Percentiles rank a stretch among this genome's conserved stretches.
phyloP scores from a whole-genome alignment of 2,113 vertebrate genomes.

The Tiliqua scincoides region DNA sequence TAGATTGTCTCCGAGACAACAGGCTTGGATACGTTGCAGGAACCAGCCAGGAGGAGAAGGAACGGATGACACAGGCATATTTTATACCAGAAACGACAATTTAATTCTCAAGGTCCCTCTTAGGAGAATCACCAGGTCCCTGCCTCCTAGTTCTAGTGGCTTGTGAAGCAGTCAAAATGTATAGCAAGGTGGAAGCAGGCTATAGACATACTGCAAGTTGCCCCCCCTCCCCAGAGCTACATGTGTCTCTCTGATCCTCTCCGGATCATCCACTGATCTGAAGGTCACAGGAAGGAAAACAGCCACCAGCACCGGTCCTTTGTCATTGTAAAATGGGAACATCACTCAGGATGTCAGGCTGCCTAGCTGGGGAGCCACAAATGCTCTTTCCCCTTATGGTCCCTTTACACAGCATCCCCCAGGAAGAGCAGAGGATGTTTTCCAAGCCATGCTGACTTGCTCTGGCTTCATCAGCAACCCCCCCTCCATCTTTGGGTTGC shows the following conservation, averaged over 20 bases:
- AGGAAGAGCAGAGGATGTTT: slow-evolving; percentile 33
- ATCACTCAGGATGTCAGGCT: slow-evolving; percentile 10
- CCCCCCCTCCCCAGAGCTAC: slow-evolving; percentile 53
- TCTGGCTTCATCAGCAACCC: background rate
- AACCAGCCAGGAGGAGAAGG: background rate
- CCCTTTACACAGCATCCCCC: slow-evolving; percentile 54
- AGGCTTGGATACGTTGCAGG: background rate
- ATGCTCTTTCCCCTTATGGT: slow-evolving; percentile 35
- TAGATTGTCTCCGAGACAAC: background rate
- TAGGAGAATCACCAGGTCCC: background rate
- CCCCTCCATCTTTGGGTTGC: background rate
- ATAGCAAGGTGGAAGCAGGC: background rate
- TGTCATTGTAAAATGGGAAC: slow-evolving; percentile 60
- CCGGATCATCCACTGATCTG: slow-evolving; percentile 14
- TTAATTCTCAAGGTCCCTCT: background rate
- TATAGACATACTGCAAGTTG: background rate
- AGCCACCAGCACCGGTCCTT: slow-evolving; percentile 26
- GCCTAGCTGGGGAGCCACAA: slow-evolving; percentile 16
- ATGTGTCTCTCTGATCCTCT: background rate
- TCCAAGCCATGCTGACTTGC: slow-evolving; percentile 41
- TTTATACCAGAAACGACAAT: slow-evolving; percentile 17
- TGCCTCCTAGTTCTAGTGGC: accelerated
- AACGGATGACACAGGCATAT: slow-evolving; percentile 17
- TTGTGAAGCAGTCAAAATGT: background rate
- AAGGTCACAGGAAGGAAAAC: slow-evolving; percentile 67